Base-by-base conservation (phyloP, 2,888 invertebrate genomes). In the Caenorhabditis zanzibari region DNA sequence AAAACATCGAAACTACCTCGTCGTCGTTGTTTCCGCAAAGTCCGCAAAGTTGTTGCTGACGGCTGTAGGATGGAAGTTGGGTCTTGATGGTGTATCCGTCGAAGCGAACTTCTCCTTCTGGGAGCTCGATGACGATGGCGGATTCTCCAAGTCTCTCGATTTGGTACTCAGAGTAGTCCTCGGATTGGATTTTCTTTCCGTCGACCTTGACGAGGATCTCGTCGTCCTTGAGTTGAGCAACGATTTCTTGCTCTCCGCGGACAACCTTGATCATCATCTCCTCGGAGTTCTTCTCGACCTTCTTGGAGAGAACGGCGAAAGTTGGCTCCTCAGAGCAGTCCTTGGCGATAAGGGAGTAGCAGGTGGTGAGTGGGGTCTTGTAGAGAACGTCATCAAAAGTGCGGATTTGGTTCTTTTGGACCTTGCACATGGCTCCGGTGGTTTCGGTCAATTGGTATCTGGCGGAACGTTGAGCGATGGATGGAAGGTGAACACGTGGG, bases 261-360 rank as follows among this genome's bases (percentile, higher is more conserved):
- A 75, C 41, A 64, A 86, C 85, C 72, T 89, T 75, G 35, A 79
- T 41, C 28, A 80, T 71, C 66, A 84, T 83, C 63, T 86, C 75
- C 56, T 92, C 87, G 74, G 85, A 66, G 74, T 89, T 84, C 71
- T 86, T 83, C 69, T 66, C 52, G 61, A 69, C 19, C 80, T 92
- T 90, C 88, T 92, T 92, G 75, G 91, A 90, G 52, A 93, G 87
- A 41, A 93, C 92, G 81, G 92, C 93, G 86, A 93, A 92, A 73
- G 90, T 89, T 76, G 91, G 88, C 82, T 88, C 73, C 24, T 90
- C 87, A 19, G 92, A 92, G 88, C 93, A 93, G 88, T 93, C 93
- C 90, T 93, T 93, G 86, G 92, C 92, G 77, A 93, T 81, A 24
- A 93, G 90, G 72, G 92, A 91, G 87, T 91, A 92, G 90, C 93